Conservation (phyloP, 1,140 invertebrate genomes). For the Chironomus striatipennis region DNA sequence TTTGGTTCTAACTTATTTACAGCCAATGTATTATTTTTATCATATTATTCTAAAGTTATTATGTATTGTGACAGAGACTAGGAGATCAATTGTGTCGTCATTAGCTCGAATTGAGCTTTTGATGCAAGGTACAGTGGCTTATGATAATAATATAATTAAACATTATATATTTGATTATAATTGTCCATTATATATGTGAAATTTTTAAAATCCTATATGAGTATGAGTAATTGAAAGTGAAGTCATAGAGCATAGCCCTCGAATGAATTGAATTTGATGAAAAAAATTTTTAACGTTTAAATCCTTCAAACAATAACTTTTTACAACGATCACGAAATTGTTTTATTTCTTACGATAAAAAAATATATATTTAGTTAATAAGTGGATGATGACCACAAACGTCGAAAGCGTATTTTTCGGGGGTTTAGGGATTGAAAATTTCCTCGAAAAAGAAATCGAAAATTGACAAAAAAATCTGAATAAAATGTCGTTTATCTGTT, state of each 20-base stretch:
- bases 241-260: background rate
- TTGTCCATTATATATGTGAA: background rate
- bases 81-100: conserved; percentile 28
- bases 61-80: conserved; percentile 26
- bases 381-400: too few species aligned
- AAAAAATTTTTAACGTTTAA: background rate
- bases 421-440: too few species aligned
- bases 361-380: too few species aligned
- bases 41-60: background rate
- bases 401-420: too few species aligned
- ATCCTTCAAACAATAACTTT: background rate
- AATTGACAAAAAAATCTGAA: too few species aligned
- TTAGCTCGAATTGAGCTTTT: conserved; percentile 26
- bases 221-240: background rate
- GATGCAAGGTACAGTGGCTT: conserved; percentile 26
- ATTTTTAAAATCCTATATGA: background rate
- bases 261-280: background rate
- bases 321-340: background rate
- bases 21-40: background rate
- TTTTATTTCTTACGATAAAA: too few species aligned
- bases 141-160: background rate
- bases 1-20: background rate
- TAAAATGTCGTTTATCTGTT: too few species aligned
- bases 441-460: too few species aligned
- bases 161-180: background rate